Evolutionary conservation across 2,797 vertebrate genomes (phyloP).

Genomic region (Neomorphus geoffroyi): DNA sequence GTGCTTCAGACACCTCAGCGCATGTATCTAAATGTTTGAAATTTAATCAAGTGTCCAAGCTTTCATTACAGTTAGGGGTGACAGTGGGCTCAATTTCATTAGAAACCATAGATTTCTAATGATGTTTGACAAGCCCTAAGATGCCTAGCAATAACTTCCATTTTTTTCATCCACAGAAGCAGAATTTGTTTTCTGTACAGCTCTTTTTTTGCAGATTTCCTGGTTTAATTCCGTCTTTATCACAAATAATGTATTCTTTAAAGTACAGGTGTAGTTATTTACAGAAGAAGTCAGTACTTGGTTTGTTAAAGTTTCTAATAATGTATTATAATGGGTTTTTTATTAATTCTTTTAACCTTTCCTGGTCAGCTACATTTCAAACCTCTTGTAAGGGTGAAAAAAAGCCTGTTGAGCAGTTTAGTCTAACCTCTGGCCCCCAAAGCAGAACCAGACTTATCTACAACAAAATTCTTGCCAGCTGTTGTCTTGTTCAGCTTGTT

Average conservation of each 20-base stretch:
- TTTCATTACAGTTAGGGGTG: neutral
- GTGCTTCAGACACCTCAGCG: neutral
- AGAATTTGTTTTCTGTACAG: neutral
- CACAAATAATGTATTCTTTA: neutral
- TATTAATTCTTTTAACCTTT: neutral
- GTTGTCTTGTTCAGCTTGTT: neutral
- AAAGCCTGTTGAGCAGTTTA: neutral
- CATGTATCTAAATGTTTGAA: neutral
- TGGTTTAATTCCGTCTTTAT: neutral
- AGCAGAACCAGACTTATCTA: neutral
- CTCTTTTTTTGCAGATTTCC: neutral
- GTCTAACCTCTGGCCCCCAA: neutral
- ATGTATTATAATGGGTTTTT: neutral
- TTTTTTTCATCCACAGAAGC: neutral
- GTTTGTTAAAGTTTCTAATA: neutral
- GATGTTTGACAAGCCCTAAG: neutral
- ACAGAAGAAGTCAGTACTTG: neutral
- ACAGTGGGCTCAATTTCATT: neutral
- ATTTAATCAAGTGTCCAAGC: neutral
- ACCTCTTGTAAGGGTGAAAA: neutral
- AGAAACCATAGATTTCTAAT: neutral
- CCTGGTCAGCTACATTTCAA: neutral
- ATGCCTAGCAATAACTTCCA: neutral
- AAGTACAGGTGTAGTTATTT: neutral
- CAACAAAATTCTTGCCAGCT: neutral